These are phyloP conservation scores for Ferrisia virgata DNA, from an alignment of 2,888 invertebrate species.

Conservation along the genomic window DNA sequence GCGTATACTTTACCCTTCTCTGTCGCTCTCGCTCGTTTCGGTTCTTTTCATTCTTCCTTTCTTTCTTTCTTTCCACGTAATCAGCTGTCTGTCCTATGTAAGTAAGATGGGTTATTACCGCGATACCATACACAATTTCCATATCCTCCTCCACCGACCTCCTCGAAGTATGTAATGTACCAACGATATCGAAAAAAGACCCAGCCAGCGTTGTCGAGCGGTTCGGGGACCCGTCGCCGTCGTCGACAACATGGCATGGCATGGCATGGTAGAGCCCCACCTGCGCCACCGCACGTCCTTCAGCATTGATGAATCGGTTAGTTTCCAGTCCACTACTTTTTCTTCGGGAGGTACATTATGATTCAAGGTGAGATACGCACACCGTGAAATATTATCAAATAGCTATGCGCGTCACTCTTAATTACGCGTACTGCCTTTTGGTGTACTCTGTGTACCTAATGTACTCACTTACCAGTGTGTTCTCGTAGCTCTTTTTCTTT, in stretches of 20 bases:
- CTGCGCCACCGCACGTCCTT: constrained; percentile 4
- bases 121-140: neutral
- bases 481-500: too few relatives aligned
- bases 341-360: constrained; percentile 37
- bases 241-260: too few relatives aligned
- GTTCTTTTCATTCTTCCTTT: neutral
- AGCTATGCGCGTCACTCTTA: constrained; percentile 43
- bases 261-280: too few relatives aligned
- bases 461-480: too few relatives aligned
- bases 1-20: neutral
- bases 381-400: constrained; percentile 45
- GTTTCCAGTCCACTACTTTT: constrained; percentile 44
- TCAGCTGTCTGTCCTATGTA: neutral
- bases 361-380: constrained; percentile 39
- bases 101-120: neutral
- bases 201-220: neutral
- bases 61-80: neutral
- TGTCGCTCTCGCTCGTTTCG: neutral
- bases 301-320: constrained; percentile 43
- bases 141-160: neutral
- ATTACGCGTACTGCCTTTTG: neutral
- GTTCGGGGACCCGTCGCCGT: neutral
- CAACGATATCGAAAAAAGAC: neutral
- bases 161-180: neutral
- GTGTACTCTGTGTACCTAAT: neutral